Evolutionary conservation across 2,113 vertebrate species (phyloP), one percentile per base, ranked within the genome.

Genomic region (Sciurus niger): DNA sequence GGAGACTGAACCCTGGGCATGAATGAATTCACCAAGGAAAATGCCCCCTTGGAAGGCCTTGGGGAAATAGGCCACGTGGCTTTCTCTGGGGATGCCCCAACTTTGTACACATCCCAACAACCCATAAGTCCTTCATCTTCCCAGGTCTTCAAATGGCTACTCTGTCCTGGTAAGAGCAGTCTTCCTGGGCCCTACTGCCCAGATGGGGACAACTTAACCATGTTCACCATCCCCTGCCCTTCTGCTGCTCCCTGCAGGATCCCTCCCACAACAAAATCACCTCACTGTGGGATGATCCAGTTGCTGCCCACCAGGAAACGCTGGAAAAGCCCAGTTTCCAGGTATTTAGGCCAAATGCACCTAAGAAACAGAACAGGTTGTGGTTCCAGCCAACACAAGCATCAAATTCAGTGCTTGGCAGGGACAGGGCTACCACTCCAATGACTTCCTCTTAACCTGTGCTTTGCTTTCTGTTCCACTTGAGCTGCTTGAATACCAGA

Each of bases 11-110:
- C 43, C 18, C 90, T 73, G 24, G 43, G 32, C 22, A 16, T 46
- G 43, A 13, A 22, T 80, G 80, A 96, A 77, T 51, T 94, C 51
- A 43, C 65, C 76, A 60, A 72, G 25, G 30, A 94, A 96, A 58
- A 68, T n/a, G 46, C 16, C 20, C 77, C 84, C 34, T 60, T 68
- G 37, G 40, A 58, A 85, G 70, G 6, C 24, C 30, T 63, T 63
- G 11, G 58, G 32, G n/a, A 94, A 65, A 55, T 4, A 73, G 3
- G 12, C 37, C 43, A 30, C 16, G 60, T 93, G 84, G 22, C 25
- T 73, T 72, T 92, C 65, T 84, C 67, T 65, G 14, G 34, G 22
- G 3, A 48, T 22, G 63, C 25, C 8, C 40, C 65, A 84, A 65
- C 34, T 80, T 96, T 4, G 8, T 37, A 76, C 34, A 48, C 5